phyloP scores from a whole-genome alignment of 2,113 vertebrate genomes.

The Sturnira hondurensis region DNA sequence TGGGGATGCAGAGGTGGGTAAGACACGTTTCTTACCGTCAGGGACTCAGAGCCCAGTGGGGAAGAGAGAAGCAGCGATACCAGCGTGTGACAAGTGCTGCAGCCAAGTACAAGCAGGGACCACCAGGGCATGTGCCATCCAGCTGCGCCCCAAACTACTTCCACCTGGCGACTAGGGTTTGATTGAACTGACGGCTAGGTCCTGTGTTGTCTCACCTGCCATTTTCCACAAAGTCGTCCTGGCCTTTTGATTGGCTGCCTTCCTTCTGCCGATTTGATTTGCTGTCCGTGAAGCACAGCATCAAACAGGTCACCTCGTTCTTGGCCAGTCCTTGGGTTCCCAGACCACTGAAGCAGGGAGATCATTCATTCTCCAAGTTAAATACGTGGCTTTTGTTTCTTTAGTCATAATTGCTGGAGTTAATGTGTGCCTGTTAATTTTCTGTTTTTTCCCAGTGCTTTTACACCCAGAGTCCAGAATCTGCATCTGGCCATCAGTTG shows the following conservation, averaged over 20 bases:
- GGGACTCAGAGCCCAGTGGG: neutral
- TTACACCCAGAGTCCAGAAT: neutral
- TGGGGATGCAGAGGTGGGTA: neutral
- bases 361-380: constrained; percentile 29
- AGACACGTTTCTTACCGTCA: neutral
- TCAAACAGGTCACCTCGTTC: neutral
- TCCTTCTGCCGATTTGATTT: neutral
- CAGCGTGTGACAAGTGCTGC: accelerated
- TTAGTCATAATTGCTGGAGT: neutral
- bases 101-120: neutral
- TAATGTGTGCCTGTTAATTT: neutral
- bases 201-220: neutral
- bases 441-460: neutral
- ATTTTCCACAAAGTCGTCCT: neutral
- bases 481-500: neutral
- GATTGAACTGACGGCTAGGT: neutral
- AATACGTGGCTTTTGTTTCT: neutral
- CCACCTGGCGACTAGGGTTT: neutral
- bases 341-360: neutral
- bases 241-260: neutral
- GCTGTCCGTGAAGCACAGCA: neutral
- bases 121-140: accelerated
- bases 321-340: neutral
- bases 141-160: accelerated
- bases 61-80: neutral